Base-by-base conservation (phyloP, 2,113 vertebrate species). In the Ptyas mucosa region DNA sequence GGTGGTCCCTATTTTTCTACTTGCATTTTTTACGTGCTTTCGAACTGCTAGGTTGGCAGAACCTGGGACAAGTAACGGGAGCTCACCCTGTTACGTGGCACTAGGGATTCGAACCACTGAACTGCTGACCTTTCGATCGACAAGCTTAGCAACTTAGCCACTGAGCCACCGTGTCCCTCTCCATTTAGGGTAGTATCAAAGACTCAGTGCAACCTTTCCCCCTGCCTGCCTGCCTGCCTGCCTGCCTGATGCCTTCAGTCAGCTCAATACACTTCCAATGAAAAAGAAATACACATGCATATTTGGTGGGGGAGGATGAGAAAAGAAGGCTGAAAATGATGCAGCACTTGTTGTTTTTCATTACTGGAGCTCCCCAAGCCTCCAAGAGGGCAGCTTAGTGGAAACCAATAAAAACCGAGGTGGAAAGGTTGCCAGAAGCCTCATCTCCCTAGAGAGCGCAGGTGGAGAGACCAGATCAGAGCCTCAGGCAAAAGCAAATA, bases 391-490 rank as follows among this genome's bases (percentile, higher is more conserved):
- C 97, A 97, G 97, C 96, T 97, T 96, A 96, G 97, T 96, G 95
- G 96, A 97, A 98, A 98, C 96, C 97, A 96, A 96, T 97, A 97
- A 98, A 98, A 98, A 96, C 43, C 75, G 93, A 96, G 97, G 96
- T 4, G 92, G 96, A 95, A 95, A 93, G 89, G 93, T 97, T 98
- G 97, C 97, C 97, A 98, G 97, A 93, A 97, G 96, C 94, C 96
- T 97, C 95, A 95, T 96, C 97, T 98, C 97, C 98, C 98, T 75
- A 95, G 97, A 94, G 98, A 97, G 97, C 89, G 88, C 98, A 98
- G 98, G 98, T 98, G 98, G 98, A 98, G 96, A 96, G 96, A 97
- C 94, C 96, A 96, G 97, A 97, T 97, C 97, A 96, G 96, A 96
- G 96, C 97, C 23, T 91, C 23, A 26, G 97, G 97, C 95, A 89